These are phyloP conservation scores for Redunca redunca DNA, from an alignment of 2,113 vertebrate species.

Conservation along the genomic window DNA sequence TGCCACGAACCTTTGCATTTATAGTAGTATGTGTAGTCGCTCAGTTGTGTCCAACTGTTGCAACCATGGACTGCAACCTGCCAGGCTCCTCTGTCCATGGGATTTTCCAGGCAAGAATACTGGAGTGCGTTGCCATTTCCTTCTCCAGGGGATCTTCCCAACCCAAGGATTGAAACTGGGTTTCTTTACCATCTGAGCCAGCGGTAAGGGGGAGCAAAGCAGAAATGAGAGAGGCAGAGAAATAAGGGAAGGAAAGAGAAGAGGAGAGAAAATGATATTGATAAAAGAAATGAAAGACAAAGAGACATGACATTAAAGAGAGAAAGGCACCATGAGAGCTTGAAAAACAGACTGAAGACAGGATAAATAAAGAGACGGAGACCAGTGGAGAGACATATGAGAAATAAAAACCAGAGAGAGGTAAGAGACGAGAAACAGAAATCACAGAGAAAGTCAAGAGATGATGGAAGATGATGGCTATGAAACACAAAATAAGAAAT, in stretches of 20 bases:
- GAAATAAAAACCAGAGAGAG: not conserved
- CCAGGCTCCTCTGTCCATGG: not conserved
- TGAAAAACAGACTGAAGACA: not conserved
- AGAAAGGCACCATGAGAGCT: not conserved
- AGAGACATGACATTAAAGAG: not conserved
- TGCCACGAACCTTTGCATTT: not conserved
- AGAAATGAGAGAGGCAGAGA: not conserved
- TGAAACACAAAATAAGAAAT: not conserved
- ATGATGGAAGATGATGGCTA: not conserved
- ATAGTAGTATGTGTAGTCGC: not conserved
- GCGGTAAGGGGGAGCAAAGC: not conserved
- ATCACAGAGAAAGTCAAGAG: not conserved
- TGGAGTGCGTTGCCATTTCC: not conserved
- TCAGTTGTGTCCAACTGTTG: not conserved
- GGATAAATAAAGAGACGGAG: not conserved
- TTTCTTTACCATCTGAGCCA: not conserved
- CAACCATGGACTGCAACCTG: not conserved
- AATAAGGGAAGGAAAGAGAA: not conserved
- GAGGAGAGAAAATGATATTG: not conserved
- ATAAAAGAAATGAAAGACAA: not conserved
- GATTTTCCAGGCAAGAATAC: not conserved
- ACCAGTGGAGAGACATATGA: not conserved
- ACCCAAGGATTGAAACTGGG: not conserved
- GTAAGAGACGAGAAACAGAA: not conserved
- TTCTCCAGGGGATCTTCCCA: not conserved